A percentile compares a stretch with the other conserved stretches of the same genome.
phyloP scores from a whole-genome alignment of 2,113 vertebrate genomes.

The Platichthys flesus region DNA sequence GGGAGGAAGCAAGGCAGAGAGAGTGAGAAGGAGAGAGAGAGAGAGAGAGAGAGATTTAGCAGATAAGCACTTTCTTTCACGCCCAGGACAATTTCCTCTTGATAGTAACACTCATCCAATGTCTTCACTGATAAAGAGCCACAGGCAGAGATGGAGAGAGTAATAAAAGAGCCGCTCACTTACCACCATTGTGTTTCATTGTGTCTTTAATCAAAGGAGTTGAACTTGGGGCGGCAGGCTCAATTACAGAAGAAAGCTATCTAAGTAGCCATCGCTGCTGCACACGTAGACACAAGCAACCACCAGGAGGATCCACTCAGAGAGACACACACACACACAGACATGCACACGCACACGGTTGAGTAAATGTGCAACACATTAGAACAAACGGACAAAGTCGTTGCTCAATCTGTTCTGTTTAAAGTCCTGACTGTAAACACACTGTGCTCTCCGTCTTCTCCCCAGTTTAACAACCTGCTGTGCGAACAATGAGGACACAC shows the following conservation, averaged over 20 bases:
- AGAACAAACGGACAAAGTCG: slow-evolving; percentile 28
- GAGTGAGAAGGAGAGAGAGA: slow-evolving; percentile 14
- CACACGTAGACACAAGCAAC: slow-evolving; percentile 1
- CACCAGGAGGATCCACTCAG: not conserved
- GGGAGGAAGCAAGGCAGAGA: slow-evolving; percentile 15
- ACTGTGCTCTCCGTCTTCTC: slow-evolving; percentile 9
- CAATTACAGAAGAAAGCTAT: slow-evolving; percentile 47
- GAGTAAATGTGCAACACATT: slow-evolving; percentile 32
- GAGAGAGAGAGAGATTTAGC: slow-evolving; percentile 46
- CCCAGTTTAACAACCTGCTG: slow-evolving; percentile 12
- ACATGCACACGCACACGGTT: slow-evolving; percentile 6
- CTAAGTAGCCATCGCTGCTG: slow-evolving; percentile 49
- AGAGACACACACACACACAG: not conserved
- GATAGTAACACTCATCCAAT: slow-evolving; percentile 63
- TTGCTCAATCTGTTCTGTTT: slow-evolving; percentile 47
- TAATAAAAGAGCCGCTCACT: slow-evolving; percentile 47
- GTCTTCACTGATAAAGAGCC: slow-evolving; percentile 63
- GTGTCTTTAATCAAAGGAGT: slow-evolving; percentile 70
- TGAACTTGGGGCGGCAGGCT: slow-evolving; percentile 48
- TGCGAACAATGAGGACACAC: not conserved
- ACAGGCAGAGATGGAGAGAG: slow-evolving; percentile 52
- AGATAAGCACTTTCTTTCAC: slow-evolving; percentile 60
- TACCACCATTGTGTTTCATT: slow-evolving; percentile 50
- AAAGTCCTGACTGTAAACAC: slow-evolving; percentile 30
- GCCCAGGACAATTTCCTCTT: slow-evolving; percentile 62